Percentiles rank a stretch among this genome's conserved stretches.
Conservation (phyloP, 2,113 vertebrate species). For the Synchiropus splendidus region DNA sequence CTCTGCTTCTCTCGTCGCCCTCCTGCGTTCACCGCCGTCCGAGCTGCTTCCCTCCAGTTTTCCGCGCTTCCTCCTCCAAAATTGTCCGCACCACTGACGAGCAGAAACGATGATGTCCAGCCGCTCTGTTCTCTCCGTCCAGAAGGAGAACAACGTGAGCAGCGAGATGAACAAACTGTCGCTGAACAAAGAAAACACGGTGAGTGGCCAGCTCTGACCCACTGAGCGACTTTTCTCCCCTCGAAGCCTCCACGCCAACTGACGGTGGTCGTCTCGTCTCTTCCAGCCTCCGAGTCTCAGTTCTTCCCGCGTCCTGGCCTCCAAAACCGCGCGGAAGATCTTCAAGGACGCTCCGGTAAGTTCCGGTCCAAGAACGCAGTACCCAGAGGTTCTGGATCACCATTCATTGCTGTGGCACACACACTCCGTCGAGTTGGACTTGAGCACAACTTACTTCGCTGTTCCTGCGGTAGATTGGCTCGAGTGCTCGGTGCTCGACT, state of each 20-base stretch:
- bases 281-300: slow-evolving; percentile 75
- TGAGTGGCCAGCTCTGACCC: slow-evolving; percentile 41
- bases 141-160: slow-evolving; percentile 44
- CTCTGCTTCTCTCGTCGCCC: not conserved
- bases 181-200: slow-evolving; percentile 89
- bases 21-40: not conserved
- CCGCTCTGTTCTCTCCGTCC: slow-evolving; percentile 64
- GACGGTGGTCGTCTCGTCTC: not conserved
- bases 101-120: slow-evolving; percentile 54
- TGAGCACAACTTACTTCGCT: not conserved
- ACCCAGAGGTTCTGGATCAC: too few species aligned
- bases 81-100: too few species aligned
- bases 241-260: not conserved
- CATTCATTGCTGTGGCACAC: too few species aligned
- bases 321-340: slow-evolving; percentile 80
- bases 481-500: not conserved
- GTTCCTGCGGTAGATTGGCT: not conserved
- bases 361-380: too few species aligned
- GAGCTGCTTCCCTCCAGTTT: not conserved
- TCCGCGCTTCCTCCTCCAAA: slow-evolving; percentile 24
- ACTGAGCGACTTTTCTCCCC: not conserved
- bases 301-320: slow-evolving; percentile 72
- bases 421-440: too few species aligned
- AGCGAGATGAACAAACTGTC: slow-evolving; percentile 53
- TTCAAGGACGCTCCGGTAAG: slow-evolving; percentile 73